Evolutionary conservation across 2,888 invertebrate genomes (phyloP), one percentile per base, ranked within the genome.

Genomic region (Nephrocerus scutellatus): DNA sequence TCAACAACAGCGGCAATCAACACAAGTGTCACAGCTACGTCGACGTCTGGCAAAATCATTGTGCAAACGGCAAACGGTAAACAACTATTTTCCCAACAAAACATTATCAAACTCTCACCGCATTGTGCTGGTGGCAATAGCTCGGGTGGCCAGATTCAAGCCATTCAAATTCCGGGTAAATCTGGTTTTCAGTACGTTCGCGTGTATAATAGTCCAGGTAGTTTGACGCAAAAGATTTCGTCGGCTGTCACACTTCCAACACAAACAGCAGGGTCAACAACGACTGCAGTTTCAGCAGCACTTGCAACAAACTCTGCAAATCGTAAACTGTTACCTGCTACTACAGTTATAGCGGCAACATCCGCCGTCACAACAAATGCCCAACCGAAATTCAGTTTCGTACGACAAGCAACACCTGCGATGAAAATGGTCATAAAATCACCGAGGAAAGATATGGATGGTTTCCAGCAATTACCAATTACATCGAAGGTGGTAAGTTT

Each of bases 121-220:
- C 41, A 29, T n/a, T 30, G 43, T 5, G 13, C 43, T 14, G 39
- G 44, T 22, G 43, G 48, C 1, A n/a, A n/a, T n/a, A n/a, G n/a
- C n/a, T n/a, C 45, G 12, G 34, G 49, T 19, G 51, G 52, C 2
- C 46, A 56, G 21, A 21, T 66, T 19, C 65, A 66, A 39, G 51
- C 66, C 1, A 56, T 68, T 30, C 63, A 66, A 44, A 41, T 66
- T 20, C 47, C 62, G 0, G 64, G 65, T 22, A 63, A 71, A 35
- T 37, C 51, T 43, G 64, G 66, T 3, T 70, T 81, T 43, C 81
- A 82, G 54, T 82, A 80, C 58, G 77, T 82, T n/a, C 74, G 81
- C 48, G 73, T 82, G 25, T 71, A 81, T 13, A 73, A 74, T 39
- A 71, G 70, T 26, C 53, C 70, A 14, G 63, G 43, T 5, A 42